A percentile compares a stretch with the other conserved stretches of the same genome.
Evolutionary conservation across 2,888 invertebrate genomes (phyloP).

Genomic region (Polymixis flavicincta): DNA sequence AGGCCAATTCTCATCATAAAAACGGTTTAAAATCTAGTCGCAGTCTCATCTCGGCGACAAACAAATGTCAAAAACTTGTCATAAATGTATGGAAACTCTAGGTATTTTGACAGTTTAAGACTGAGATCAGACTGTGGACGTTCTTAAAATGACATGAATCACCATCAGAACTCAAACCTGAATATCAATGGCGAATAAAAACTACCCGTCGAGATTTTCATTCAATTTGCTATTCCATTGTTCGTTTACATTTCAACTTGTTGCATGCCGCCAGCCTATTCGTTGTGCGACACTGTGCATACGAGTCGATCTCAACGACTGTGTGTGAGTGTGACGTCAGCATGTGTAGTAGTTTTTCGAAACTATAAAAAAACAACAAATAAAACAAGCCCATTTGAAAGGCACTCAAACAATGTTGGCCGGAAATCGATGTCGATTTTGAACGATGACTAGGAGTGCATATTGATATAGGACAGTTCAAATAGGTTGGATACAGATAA

Average conservation of each 20-base stretch:
- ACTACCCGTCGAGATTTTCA: neutral
- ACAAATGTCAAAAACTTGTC: too few relatives aligned
- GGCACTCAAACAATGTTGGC: neutral
- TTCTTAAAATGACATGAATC: too few relatives aligned
- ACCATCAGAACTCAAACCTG: too few relatives aligned
- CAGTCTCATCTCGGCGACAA: too few relatives aligned
- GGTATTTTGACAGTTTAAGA: too few relatives aligned
- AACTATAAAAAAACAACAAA: constrained; percentile 13
- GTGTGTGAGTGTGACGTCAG: neutral
- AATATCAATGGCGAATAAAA: neutral
- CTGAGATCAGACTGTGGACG: too few relatives aligned
- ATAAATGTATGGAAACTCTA: too few relatives aligned
- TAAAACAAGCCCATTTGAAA: constrained; percentile 9
- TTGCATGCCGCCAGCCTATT: constrained; percentile 1
- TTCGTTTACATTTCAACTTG: constrained; percentile 19
- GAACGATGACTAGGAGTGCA: constrained; percentile 40
- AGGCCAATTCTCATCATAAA: too few relatives aligned
- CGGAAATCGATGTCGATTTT: constrained; percentile 26
- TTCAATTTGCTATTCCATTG: neutral
- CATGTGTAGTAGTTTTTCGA: constrained; percentile 14
- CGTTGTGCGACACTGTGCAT: neutral
- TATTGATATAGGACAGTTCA: neutral
- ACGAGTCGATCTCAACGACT: too few relatives aligned
- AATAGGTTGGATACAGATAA: neutral
- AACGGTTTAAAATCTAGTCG: too few relatives aligned